These are phyloP conservation scores for Phataginus tricuspis DNA, from an alignment of 2,797 vertebrate genomes.

Conservation along the genomic window DNA sequence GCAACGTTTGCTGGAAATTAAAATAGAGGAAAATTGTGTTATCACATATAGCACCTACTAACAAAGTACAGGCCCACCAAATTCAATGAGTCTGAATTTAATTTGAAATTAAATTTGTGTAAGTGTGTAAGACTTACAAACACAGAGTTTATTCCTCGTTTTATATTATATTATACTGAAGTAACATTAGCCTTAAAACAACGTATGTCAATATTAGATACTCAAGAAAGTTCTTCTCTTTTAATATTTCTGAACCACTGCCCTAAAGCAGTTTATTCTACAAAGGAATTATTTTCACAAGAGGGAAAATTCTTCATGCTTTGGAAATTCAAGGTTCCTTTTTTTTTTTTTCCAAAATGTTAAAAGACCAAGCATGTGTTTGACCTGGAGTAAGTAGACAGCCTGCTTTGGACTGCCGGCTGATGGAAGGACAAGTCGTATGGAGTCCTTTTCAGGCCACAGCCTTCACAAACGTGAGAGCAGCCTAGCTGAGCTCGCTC, in stretches of 20 bases:
- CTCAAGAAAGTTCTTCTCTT: neutral
- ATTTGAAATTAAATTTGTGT: neutral
- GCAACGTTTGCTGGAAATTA: neutral
- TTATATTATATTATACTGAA: constrained; percentile 16
- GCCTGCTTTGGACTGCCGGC: neutral
- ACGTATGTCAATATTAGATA: neutral
- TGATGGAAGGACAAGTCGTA: neutral
- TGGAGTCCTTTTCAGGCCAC: neutral
- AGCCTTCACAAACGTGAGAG: neutral
- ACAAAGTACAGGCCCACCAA: neutral
- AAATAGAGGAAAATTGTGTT: neutral
- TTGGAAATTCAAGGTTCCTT: constrained; percentile 23
- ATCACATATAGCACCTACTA: neutral
- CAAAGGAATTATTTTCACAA: neutral
- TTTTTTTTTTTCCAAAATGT: neutral
- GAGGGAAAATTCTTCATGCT: neutral
- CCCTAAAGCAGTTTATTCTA: neutral
- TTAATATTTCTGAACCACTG: neutral
- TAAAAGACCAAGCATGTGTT: neutral
- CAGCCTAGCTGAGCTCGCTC: neutral
- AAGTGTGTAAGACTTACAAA: neutral
- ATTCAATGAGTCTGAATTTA: neutral
- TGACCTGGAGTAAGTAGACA: neutral
- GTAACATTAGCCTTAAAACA: neutral
- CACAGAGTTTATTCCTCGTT: neutral